Conservation (phyloP, 2,113 vertebrate species). For the Alectura lathami region DNA sequence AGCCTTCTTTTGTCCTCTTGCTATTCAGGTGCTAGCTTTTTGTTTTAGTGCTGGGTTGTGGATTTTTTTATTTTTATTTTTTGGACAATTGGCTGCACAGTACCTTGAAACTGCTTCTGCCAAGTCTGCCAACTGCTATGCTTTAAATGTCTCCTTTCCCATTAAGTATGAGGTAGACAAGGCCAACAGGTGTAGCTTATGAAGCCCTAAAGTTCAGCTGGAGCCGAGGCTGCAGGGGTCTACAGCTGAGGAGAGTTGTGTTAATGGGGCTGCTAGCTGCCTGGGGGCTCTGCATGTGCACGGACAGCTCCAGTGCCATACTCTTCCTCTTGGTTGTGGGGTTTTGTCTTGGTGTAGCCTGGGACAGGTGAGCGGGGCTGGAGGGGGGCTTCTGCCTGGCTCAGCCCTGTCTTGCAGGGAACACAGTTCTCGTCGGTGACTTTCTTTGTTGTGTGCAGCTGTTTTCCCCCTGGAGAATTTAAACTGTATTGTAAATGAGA, state of each 20-base stretch:
- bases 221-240: background rate
- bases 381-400: background rate
- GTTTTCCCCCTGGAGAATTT: background rate
- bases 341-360: fast-evolving
- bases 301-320: fast-evolving
- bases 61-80: background rate
- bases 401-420: no score
- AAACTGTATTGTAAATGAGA: background rate
- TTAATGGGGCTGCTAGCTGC: background rate
- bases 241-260: background rate
- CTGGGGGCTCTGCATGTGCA: background rate
- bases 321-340: fast-evolving
- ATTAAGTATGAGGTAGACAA: background rate
- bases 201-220: background rate
- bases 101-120: background rate
- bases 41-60: no score
- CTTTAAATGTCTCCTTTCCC: background rate
- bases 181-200: background rate
- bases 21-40: background rate
- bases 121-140: background rate
- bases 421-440: fast-evolving
- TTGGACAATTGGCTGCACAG: background rate
- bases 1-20: background rate
- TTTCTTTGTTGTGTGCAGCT: background rate
- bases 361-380: background rate